phyloP scores from a whole-genome alignment of 2,888 invertebrate genomes.

The Bombyx huttoni region DNA sequence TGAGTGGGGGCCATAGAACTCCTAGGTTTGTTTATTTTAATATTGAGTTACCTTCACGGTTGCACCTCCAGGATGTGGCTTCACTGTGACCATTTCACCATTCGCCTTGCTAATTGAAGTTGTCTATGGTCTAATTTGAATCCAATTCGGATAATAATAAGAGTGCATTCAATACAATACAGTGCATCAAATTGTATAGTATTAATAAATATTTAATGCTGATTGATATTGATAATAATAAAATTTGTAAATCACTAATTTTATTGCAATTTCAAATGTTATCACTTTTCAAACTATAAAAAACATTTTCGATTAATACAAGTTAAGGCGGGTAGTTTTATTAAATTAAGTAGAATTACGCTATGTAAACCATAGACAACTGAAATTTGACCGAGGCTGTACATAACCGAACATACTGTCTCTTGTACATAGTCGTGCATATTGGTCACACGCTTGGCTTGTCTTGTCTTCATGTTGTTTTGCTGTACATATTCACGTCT shows the following conservation, averaged over 20 bases:
- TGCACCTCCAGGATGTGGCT: constrained; percentile 37
- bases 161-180: too few relatives aligned
- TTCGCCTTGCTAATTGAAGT: constrained; percentile 3
- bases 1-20: constrained; percentile 77
- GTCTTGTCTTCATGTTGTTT: constrained; percentile 20
- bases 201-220: too few relatives aligned
- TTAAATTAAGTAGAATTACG: too few relatives aligned
- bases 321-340: too few relatives aligned
- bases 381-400: background rate
- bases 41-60: constrained; percentile 56
- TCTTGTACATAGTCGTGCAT: constrained; percentile 14
- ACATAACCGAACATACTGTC: background rate
- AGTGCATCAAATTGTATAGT: too few relatives aligned
- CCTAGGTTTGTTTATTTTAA: constrained; percentile 76
- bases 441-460: constrained; percentile 40
- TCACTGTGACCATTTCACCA: constrained; percentile 13
- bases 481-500: background rate
- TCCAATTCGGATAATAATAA: too few relatives aligned
- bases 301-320: too few relatives aligned
- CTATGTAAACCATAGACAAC: background rate
- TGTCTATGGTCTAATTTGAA: background rate
- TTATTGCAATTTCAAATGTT: too few relatives aligned
- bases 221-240: too few relatives aligned
- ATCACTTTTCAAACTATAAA: too few relatives aligned
- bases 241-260: too few relatives aligned